Evolutionary conservation across 2,797 vertebrate genomes (phyloP).

Genomic region (Merluccius polli): DNA sequence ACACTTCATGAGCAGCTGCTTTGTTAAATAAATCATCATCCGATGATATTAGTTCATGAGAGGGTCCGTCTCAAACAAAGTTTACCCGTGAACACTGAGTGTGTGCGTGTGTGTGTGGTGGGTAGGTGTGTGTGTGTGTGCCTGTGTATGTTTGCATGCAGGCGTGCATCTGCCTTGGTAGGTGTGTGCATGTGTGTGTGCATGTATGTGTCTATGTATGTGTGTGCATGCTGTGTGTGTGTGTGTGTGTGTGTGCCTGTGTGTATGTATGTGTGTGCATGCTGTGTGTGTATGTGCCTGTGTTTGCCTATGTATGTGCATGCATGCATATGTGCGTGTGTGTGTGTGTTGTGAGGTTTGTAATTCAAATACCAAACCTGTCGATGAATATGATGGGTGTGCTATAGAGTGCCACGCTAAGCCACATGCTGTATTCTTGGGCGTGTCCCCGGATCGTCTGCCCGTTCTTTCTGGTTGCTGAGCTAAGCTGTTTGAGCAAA

Average conservation of each 20-base stretch:
- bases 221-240: constrained; percentile 33
- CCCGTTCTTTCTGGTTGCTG: constrained; percentile 69
- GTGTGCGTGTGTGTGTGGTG: background rate
- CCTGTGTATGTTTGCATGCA: background rate
- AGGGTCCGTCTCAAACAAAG: constrained; percentile 49
- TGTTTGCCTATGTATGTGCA: constrained; percentile 14
- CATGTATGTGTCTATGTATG: constrained; percentile 32
- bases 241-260: too few relatives aligned
- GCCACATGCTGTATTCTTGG: constrained; percentile 74
- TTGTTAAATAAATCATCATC: constrained; percentile 59
- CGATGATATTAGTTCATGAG: constrained; percentile 61
- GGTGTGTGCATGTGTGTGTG: background rate
- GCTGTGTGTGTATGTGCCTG: too few relatives aligned
- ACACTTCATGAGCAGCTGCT: constrained; percentile 54
- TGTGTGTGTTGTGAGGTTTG: constrained; percentile 33
- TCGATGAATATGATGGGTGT: constrained; percentile 57
- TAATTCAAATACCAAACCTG: constrained; percentile 53
- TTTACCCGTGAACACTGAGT: constrained; percentile 32
- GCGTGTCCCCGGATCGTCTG: constrained; percentile 49
- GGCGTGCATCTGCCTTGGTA: background rate
- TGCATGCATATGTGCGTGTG: constrained; percentile 20
- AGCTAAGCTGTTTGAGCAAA: constrained; percentile 76
- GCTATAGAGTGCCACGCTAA: constrained; percentile 60
- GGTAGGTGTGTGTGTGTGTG: constrained; percentile 32
- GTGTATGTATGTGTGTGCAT: too few relatives aligned